Evolutionary conservation across 1,140 invertebrate genomes (phyloP), one percentile per base, ranked within the genome.

Genomic region (Trachymyrmex cornetzi): DNA sequence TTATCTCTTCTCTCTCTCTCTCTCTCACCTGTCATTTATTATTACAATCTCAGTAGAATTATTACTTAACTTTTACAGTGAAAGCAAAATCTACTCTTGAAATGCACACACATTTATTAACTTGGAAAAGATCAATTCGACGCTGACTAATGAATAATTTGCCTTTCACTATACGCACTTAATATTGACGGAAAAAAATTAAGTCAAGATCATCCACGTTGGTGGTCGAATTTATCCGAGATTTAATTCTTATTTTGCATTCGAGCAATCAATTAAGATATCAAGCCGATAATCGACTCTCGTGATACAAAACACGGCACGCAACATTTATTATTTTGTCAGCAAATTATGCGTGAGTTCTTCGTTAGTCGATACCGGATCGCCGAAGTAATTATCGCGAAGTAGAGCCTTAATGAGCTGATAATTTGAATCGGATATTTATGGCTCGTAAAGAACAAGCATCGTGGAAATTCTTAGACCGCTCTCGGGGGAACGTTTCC

Each of bases 361-460:
- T 24, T 77, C 81, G 44, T 79, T 77, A 79, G 30, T 27, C n/a
- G 38, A 77, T 53, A 64, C 2, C 61, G 30, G 24, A 85, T 79
- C 19, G 82, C 19, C 30, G 22, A 66, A 66, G 11, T 85, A 22
- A 79, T 64, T 59, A 79, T 85, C 7, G 57, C 61, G 12, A n/a
- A 75, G 11, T 34, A 2, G 1, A 6, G 30, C 6, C 12, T 19
- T 85, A 85, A 85, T 66, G 48, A 79, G 61, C 48, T 44, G 69
- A 85, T 85, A 85, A 85, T 77, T 85, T 38, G 48, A 9, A n/a
- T n/a, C 22, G 16, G 48, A 66, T 79, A 79, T 85, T 85, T 79
- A 85, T 44, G 30, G 61, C n/a, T 66, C 44, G n/a, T 77, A 82
- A 72, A 72, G 24, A 30, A 11, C 48, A 14, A 67, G 19, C 38